A percentile compares a stretch with the other conserved stretches of the same genome.
Evolutionary conservation across 2,797 vertebrate genomes (phyloP).

Genomic region (Saxicola maurus): DNA sequence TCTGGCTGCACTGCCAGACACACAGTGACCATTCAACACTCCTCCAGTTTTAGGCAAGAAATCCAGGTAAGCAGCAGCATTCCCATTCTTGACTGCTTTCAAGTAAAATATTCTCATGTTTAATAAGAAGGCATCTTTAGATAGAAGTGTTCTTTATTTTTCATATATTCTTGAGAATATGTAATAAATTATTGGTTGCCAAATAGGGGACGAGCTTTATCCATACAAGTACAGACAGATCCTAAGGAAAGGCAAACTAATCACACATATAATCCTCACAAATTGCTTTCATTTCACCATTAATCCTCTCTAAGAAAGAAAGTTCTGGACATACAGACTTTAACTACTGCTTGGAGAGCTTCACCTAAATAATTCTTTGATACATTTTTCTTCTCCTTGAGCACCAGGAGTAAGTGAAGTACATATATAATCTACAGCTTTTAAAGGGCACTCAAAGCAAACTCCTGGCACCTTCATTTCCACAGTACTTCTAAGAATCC

Average conservation of each 20-base stretch:
- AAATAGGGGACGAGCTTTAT: slow-evolving; percentile 62
- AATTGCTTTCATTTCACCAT: neutral
- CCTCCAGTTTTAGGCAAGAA: neutral
- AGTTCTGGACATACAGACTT: neutral
- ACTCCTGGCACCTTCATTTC: neutral
- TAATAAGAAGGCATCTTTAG: neutral
- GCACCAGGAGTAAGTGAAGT: neutral
- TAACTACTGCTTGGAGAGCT: neutral
- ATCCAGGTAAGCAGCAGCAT: neutral
- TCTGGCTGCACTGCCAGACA: neutral
- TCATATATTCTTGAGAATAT: slow-evolving; percentile 45
- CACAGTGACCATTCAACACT: neutral
- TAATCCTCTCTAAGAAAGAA: slow-evolving; percentile 2
- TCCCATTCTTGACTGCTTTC: neutral
- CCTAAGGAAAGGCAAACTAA: slow-evolving; percentile 36
- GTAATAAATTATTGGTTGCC: slow-evolving; percentile 77
- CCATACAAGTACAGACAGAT: slow-evolving; percentile 8
- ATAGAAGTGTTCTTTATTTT: neutral
- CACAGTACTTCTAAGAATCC: neutral
- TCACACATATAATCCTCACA: slow-evolving; percentile 36
- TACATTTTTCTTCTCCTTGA: neutral
- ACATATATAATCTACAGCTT: neutral
- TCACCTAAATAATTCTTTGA: neutral
- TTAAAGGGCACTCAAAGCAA: neutral
- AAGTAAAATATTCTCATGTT: neutral